Evolutionary conservation across 2,888 invertebrate genomes (phyloP), one percentile per base, ranked within the genome.

Genomic region (Dermolepida albohirtum): DNA sequence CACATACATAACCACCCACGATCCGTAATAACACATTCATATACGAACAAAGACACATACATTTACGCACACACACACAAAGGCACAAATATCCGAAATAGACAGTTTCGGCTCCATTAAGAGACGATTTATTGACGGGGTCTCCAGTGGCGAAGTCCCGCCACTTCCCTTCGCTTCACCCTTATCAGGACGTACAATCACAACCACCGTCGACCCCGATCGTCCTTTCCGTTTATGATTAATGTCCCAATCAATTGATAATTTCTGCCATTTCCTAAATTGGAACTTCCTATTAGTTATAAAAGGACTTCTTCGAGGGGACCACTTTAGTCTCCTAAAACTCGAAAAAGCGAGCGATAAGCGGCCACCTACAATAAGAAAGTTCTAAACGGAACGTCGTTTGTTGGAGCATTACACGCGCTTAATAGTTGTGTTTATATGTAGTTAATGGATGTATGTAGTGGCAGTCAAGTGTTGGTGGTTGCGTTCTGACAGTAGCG

Each of bases 401-500:
- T 49, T 62, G 44, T 47, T 34, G 59, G 47, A 34, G 49, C 47
- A 62, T 62, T 47, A 62, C 47, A 34, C 29, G 14, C 6, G 6
- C 34, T 47, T 62, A 62, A 47, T 62, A 62, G 59, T 62, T 47
- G 17, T 62, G 59, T 62, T 62, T 62, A 71, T 70, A 67, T 67
- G 67, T 44, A 67, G 71, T 74, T 76, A 75, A 77, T 74, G 72
- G 71, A 73, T 73, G 73, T 34, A 34, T 8, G 34, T 34, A 34
- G 34, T 34, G 34, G 34, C 10, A 34, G 34, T 27, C 29, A 34
- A 52, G 54, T 40, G 29, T 16, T 16, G 17, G 47, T 34, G 5
- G 59, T 34, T 34, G 59, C 29, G 29, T 72, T 72, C 71, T 74
- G 64, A 65, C 72, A 69, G 74, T 17, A 77, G 75, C 74, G 77